Conservation (phyloP, 2,797 vertebrate species). For the Squalus acanthias region DNA sequence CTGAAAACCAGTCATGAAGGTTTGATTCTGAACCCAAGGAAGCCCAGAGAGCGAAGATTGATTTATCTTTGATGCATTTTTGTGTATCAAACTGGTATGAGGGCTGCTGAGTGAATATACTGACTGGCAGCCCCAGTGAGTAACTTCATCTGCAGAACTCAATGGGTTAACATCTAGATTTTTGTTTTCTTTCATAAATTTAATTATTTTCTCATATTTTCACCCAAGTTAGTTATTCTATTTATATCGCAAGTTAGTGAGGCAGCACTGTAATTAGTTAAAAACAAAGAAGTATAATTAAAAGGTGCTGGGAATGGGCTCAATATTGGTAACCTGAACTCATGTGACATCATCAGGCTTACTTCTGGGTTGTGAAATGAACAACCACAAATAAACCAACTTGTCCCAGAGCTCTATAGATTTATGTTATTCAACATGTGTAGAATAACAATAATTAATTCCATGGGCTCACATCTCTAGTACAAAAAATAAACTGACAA, state of each 20-base stretch:
- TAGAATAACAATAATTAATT: conserved; percentile 34
- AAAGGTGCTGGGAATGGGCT: background rate
- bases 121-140: background rate
- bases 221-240: background rate
- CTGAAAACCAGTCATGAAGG: background rate
- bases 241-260: background rate
- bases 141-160: background rate
- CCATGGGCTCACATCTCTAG: background rate
- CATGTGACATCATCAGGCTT: background rate
- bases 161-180: background rate
- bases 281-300: conserved; percentile 9
- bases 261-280: background rate
- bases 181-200: background rate
- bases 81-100: background rate
- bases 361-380: background rate
- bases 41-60: background rate
- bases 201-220: conserved; percentile 26
- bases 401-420: background rate
- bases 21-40: background rate
- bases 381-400: conserved; percentile 20
- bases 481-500: conserved; percentile 25
- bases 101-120: background rate
- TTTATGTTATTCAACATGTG: conserved; percentile 27
- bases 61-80: background rate
- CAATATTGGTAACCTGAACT: background rate